Evolutionary conservation across 2,113 vertebrate genomes (phyloP), one percentile per base, ranked within the genome.

Genomic region (Myxocyprinus asiaticus): DNA sequence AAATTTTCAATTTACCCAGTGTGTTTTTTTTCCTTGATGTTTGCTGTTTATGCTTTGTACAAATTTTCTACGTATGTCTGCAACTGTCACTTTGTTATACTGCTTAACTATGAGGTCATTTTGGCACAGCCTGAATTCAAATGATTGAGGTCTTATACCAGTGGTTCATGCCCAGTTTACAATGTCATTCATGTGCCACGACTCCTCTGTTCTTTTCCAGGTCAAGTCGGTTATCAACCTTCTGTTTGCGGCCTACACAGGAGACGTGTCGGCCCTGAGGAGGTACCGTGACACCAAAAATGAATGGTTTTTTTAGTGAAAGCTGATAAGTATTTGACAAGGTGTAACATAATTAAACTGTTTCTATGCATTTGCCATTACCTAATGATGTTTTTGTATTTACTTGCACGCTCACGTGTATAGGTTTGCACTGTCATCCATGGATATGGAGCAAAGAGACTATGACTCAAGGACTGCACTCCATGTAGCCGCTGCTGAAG

Each of bases 371-470:
- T 33, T 33, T 33, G 22, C 11, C 33, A 11, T 55, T 9, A 77
- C 17, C 0, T 14, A 33, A n/a, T 2, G 3, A 8, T 9, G 45
- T 50, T 44, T 68, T 33, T 75, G 17, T 66, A 7, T 74, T 44
- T 78, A 63, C 66, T 43, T 82, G 56, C 63, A 33, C 11, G 64
- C 15, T 76, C 75, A 85, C 17, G 22, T 1, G 22, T 33, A 33
- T 84, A 98, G 97, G 82, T 99, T 98, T 87, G 98, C 97, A 1
- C 83, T 99, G 88, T 99, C 98, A 4, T 97, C 96, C 73, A 99
- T 99, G 98, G 98, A 99, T 88, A 99, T 99, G 98, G 98, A 99
- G 69, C 98, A 99, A 84, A 92, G 97, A 73, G 97, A 99, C 88
- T 99, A 99, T 0, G 98, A 99, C 90, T 99, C 97, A 2, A 92